A percentile compares a stretch with the other conserved stretches of the same genome.
These are phyloP conservation scores for Agrochola lota DNA, from an alignment of 2,888 invertebrate genomes.

Conservation along the genomic window DNA sequence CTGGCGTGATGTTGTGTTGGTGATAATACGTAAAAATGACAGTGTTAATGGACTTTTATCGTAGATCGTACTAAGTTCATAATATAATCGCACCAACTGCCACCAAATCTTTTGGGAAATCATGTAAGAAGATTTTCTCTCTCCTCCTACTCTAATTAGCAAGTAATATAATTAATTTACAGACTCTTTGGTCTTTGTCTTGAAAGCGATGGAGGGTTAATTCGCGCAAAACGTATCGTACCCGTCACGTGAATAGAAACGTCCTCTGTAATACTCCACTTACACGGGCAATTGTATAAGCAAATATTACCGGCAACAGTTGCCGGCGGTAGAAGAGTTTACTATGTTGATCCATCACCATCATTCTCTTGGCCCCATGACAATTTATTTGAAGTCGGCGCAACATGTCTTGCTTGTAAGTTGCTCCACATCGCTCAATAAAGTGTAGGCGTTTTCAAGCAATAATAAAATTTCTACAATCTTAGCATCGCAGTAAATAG, in stretches of 20 bases:
- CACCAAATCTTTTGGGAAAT: conserved; percentile 52
- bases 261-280: too few relatives aligned
- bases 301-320: not conserved
- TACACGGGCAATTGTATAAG: too few relatives aligned
- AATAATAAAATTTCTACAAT: not conserved
- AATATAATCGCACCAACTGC: not conserved
- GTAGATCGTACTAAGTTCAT: not conserved
- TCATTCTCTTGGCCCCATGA: too few relatives aligned
- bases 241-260: not conserved
- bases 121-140: conserved; percentile 33
- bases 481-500: too few relatives aligned
- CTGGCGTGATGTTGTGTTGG: not conserved
- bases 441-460: not conserved
- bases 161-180: conserved; percentile 46
- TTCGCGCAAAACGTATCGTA: conserved; percentile 9
- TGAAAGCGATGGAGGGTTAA: conserved; percentile 12
- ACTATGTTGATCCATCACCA: not conserved
- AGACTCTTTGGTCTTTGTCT: conserved; percentile 39
- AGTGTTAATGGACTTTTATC: not conserved
- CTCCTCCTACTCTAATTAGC: conserved; percentile 31
- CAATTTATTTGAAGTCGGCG: not conserved
- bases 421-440: not conserved
- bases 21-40: not conserved
- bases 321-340: not conserved
- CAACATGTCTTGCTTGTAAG: not conserved